A percentile compares a stretch with the other conserved stretches of the same genome.
These are phyloP conservation scores for Caenorhabditis virilis DNA, from an alignment of 2,888 invertebrate genomes.

Conservation along the genomic window DNA sequence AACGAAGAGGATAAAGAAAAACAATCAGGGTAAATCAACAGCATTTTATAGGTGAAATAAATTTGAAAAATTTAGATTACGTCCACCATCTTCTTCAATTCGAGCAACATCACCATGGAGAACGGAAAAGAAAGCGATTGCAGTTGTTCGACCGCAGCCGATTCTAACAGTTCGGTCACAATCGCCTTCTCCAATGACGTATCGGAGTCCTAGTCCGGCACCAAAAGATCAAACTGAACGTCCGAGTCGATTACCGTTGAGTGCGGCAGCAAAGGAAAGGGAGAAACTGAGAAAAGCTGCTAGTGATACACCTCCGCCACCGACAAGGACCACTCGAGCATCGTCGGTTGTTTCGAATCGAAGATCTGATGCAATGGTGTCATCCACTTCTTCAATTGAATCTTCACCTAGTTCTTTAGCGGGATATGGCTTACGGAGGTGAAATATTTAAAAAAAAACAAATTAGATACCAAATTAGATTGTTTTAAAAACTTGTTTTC, in stretches of 20 bases:
- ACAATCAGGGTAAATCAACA: conserved; percentile 9
- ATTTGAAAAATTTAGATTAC: conserved; percentile 7
- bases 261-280: conserved; percentile 38
- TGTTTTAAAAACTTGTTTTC: no score
- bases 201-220: conserved; percentile 38
- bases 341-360: conserved; percentile 20
- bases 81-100: conserved; percentile 24
- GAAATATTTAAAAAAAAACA: no score
- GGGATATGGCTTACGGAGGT: conserved; percentile 13
- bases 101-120: conserved; percentile 46
- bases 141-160: conserved; percentile 66
- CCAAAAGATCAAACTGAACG: conserved; percentile 30
- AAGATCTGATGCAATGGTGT: conserved; percentile 29
- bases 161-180: conserved; percentile 54
- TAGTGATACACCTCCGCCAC: conserved; percentile 17
- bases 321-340: conserved; percentile 16
- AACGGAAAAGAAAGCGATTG: conserved; percentile 50
- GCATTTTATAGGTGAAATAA: neutral
- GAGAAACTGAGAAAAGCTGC: conserved; percentile 29
- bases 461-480: no score
- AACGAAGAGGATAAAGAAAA: conserved; percentile 12
- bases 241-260: conserved; percentile 50
- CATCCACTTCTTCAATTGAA: conserved; percentile 21
- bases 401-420: neutral
- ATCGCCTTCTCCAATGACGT: conserved; percentile 36